phyloP scores from a whole-genome alignment of 2,113 vertebrate species.

The Salvelinus sp. region DNA sequence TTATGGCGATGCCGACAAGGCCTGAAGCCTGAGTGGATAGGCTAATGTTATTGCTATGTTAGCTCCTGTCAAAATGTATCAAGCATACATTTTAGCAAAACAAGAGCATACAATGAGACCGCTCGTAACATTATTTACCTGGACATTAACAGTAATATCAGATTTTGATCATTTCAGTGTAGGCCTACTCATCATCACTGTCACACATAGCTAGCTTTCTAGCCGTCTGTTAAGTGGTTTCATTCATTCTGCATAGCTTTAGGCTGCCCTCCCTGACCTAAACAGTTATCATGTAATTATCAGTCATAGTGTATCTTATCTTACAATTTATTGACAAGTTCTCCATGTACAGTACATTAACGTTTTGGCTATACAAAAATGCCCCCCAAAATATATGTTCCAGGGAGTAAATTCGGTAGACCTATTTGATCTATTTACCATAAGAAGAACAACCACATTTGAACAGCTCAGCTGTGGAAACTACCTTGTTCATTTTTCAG shows the following conservation, averaged over 20 bases:
- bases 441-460: background rate
- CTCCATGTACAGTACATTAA: background rate
- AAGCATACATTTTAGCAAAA: background rate
- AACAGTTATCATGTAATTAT: background rate
- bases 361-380: too few relatives aligned
- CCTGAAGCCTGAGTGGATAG: slow-evolving; percentile 56
- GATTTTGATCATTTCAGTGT: background rate
- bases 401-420: background rate
- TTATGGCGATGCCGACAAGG: slow-evolving; percentile 54
- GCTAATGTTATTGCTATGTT: slow-evolving; percentile 36
- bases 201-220: slow-evolving; percentile 30
- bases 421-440: background rate
- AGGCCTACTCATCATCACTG: background rate
- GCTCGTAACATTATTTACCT: background rate
- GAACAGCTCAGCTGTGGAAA: background rate
- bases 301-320: background rate
- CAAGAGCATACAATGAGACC: background rate
- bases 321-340: background rate
- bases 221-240: slow-evolving; percentile 17
- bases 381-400: too few relatives aligned
- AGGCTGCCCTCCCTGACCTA: background rate
- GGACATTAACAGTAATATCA: background rate
- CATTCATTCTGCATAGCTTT: slow-evolving; percentile 14
- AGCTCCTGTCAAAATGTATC: slow-evolving; percentile 28
- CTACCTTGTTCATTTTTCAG: background rate